phyloP scores from a whole-genome alignment of 1,140 invertebrate genomes.

The Bombus consobrinus region DNA sequence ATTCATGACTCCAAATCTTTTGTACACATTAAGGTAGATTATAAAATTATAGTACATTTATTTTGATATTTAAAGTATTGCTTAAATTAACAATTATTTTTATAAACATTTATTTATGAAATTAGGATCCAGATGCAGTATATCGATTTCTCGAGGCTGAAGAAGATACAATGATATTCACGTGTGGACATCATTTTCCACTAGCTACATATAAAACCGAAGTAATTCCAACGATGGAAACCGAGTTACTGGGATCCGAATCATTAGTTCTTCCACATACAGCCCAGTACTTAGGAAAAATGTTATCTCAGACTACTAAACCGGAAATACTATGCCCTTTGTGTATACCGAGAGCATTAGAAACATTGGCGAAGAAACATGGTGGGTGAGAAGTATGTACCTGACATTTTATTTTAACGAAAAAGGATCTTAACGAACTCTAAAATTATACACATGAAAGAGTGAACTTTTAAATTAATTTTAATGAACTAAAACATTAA shows the following conservation, averaged over 20 bases:
- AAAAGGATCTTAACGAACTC: constrained; percentile 9
- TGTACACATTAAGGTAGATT: constrained; percentile 79
- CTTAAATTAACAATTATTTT: background rate
- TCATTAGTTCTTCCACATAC: constrained; percentile 76
- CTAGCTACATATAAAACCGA: constrained; percentile 77
- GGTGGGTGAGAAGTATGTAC: constrained; percentile 54
- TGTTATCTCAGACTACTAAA: constrained; percentile 70
- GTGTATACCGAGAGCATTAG: constrained; percentile 76
- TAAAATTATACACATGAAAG: background rate
- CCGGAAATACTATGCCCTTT: constrained; percentile 78
- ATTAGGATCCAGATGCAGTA: constrained; percentile 75
- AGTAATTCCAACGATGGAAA: constrained; percentile 78
- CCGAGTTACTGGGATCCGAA: constrained; percentile 76
- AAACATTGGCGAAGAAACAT: constrained; percentile 69
- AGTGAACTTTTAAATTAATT: constrained; percentile 23
- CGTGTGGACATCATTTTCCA: constrained; percentile 81
- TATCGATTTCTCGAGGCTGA: constrained; percentile 74
- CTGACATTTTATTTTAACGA: constrained; percentile 50
- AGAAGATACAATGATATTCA: constrained; percentile 80
- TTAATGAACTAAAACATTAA: background rate
- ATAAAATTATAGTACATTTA: constrained; percentile 8
- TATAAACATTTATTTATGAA: background rate
- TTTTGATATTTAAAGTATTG: too few relatives aligned
- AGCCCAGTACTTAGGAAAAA: constrained; percentile 76
- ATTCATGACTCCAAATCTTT: constrained; percentile 77